phyloP scores from a whole-genome alignment of 2,113 vertebrate species.

The Misgurnus mizolepis region DNA sequence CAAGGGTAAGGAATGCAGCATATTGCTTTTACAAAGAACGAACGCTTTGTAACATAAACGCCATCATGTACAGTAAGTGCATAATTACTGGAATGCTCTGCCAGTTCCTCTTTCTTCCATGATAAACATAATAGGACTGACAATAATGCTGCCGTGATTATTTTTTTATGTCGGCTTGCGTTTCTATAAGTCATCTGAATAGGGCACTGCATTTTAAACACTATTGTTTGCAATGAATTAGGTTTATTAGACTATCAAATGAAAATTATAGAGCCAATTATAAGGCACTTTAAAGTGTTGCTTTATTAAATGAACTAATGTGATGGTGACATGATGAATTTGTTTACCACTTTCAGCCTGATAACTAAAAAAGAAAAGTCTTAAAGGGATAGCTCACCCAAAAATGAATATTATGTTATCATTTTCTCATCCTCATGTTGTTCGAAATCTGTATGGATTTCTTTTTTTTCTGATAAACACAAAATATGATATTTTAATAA shows the following conservation, averaged over 20 bases:
- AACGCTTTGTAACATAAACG: constrained; percentile 19
- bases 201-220: not conserved
- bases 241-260: not conserved
- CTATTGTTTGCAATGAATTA: constrained; percentile 1
- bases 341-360: not conserved
- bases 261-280: not conserved
- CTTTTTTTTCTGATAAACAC: too few relatives aligned
- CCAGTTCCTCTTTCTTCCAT: not conserved
- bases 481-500: too few relatives aligned
- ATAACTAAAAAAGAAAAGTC: too few relatives aligned
- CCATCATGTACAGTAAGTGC: not conserved
- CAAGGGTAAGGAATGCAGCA: constrained; percentile 18
- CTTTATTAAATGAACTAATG: not conserved
- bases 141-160: constrained; percentile 4
- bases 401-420: too few relatives aligned
- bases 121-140: constrained; percentile 11
- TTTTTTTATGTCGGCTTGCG: not conserved
- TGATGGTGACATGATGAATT: not conserved
- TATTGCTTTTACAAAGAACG: not conserved
- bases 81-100: constrained; percentile 13
- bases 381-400: too few relatives aligned
- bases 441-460: too few relatives aligned
- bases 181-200: not conserved
- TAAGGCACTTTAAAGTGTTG: constrained; percentile 7
- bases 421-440: too few relatives aligned